Conservation (phyloP, 2,797 vertebrate species). For the Poeciliopsis gracilis region DNA sequence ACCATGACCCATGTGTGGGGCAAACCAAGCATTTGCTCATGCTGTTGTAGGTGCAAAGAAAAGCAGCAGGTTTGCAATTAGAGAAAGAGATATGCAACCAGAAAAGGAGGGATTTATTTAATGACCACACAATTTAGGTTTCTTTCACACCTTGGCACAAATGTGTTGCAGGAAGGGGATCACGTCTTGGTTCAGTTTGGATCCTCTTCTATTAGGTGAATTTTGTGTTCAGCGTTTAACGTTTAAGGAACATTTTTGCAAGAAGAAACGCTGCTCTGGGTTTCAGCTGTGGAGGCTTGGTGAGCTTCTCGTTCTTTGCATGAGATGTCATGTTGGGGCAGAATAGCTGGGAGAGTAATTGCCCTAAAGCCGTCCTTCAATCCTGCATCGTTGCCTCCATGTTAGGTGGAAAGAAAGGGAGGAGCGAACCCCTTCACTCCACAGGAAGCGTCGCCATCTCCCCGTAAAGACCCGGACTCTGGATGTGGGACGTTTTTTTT, state of each 20-base stretch:
- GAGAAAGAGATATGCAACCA: slow-evolving; percentile 22
- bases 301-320: slow-evolving; percentile 33
- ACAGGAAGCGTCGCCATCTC: slow-evolving; percentile 66
- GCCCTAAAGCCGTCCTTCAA: slow-evolving; percentile 68
- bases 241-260: slow-evolving; percentile 7
- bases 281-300: slow-evolving; percentile 31
- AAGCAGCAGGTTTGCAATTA: slow-evolving; percentile 3
- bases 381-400: slow-evolving; percentile 53
- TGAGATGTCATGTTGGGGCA: slow-evolving; percentile 58
- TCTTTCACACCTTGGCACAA: slow-evolving; percentile 32
- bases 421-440: slow-evolving; percentile 39
- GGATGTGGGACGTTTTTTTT: slow-evolving; percentile 5
- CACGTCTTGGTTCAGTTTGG: slow-evolving; percentile 10
- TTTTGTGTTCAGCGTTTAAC: slow-evolving; percentile 14
- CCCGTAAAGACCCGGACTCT: slow-evolving; percentile 15
- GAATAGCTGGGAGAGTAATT: slow-evolving; percentile 60
- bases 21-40: slow-evolving; percentile 11
- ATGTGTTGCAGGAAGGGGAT: slow-evolving; percentile 3
- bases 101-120: slow-evolving; percentile 30
- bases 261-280: background rate
- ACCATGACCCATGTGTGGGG: slow-evolving; percentile 60
- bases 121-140: background rate
- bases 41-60: slow-evolving; percentile 5
- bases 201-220: slow-evolving; percentile 1
- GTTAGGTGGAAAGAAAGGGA: slow-evolving; percentile 24